Base-by-base conservation (phyloP, 2,888 invertebrate genomes). In the Parnassius mnemosyne region DNA sequence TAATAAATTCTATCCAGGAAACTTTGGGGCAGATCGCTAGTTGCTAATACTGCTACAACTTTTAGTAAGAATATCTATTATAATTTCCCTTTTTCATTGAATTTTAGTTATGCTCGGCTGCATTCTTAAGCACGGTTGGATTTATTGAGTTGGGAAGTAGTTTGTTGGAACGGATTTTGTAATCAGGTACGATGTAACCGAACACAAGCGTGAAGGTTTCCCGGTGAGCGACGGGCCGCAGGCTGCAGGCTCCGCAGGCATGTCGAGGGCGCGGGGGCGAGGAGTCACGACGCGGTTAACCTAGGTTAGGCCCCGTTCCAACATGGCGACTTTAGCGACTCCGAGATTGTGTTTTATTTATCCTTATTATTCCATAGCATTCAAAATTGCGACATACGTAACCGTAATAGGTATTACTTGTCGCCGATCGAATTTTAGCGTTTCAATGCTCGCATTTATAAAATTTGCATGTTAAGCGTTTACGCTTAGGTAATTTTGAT, bases 231-330 rank as follows among this genome's bases (percentile, higher is more conserved):
- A 65, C 68, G 68, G 70, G 69, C 67, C 66, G 67, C 60, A 60
- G 63, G 67, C 65, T 46, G 68, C 57, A 64, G 61, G 66, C 63
- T 53, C 47, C 50, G 65, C 57, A 60, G 65, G 71, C 66, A 61
- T 58, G 70, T 63, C 68, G 65, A 65, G 66, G 61, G 69, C 60
- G 69, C 57, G 69, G 65, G 68, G 68, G 66, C 65, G 69, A 69
- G 70, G 79, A 76, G 78, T 85, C 89, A 88, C 89, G 87, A 88
- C 79, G 85, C 82, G 84, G 86, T 85, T 86, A 81, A 83, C 85
- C 81, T 86, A 81, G 79, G 76, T 77, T 79, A 80, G 75, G 74
- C 78, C 77, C 73, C 73, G 77, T 73, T 77, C 76, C 73, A 78
- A 80, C 75, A 71, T 74, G 74, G 76, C 68, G 68, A 71, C 80